phyloP scores from a whole-genome alignment of 1,140 invertebrate genomes.

The Ladona fulva region DNA sequence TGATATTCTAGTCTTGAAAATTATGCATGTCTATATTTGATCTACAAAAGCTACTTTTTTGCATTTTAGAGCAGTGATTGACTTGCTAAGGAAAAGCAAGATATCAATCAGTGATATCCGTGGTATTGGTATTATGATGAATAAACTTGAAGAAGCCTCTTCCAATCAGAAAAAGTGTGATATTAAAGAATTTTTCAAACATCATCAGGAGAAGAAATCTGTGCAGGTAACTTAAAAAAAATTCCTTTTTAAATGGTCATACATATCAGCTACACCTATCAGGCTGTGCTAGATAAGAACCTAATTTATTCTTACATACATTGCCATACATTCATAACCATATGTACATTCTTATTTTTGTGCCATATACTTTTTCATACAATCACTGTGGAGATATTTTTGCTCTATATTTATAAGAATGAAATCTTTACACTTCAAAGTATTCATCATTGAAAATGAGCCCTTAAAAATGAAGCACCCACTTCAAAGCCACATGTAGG shows the following conservation, averaged over 20 bases:
- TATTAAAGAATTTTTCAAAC: background rate
- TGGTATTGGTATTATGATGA: background rate
- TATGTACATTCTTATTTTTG: too few species aligned
- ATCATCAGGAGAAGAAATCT: background rate
- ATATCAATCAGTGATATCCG: background rate
- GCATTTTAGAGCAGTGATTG: background rate
- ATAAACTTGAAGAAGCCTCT: background rate
- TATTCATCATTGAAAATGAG: too few species aligned
- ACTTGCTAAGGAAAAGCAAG: background rate
- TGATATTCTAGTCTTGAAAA: background rate
- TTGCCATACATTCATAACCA: background rate
- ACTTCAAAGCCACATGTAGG: too few species aligned
- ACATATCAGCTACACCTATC: background rate
- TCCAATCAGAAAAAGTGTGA: background rate
- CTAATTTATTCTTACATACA: background rate
- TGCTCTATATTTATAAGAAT: too few species aligned
- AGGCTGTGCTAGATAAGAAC: background rate
- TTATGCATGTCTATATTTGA: background rate
- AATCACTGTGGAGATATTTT: too few species aligned
- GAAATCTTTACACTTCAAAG: too few species aligned
- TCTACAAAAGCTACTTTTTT: background rate
- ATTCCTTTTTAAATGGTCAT: too few species aligned
- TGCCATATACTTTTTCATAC: too few species aligned
- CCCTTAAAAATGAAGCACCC: too few species aligned
- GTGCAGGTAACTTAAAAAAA: too few species aligned